A percentile compares a stretch with the other conserved stretches of the same genome.
These are phyloP conservation scores for Todiramphus chloris DNA, from an alignment of 2,113 vertebrate genomes.

Conservation along the genomic window DNA sequence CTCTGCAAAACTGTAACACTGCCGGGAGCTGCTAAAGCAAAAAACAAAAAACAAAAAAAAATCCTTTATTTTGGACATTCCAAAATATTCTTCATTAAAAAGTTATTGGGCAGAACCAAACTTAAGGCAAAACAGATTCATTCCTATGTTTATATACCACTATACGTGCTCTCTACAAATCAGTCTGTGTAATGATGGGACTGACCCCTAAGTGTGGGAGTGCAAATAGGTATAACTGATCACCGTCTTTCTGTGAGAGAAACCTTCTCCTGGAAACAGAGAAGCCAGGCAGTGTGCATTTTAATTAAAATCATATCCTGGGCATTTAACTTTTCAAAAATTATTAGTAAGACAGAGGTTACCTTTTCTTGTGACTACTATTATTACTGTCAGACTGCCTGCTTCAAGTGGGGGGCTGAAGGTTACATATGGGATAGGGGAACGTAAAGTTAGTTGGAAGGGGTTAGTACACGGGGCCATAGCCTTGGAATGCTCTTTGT, in stretches of 20 bases:
- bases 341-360: slow-evolving; percentile 76
- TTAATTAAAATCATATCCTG: slow-evolving; percentile 82
- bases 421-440: slow-evolving; percentile 80
- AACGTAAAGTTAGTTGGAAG: slow-evolving; percentile 61
- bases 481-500: slow-evolving; percentile 44
- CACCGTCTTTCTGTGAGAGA: slow-evolving; percentile 15
- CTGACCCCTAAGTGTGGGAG: neutral
- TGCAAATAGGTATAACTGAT: slow-evolving; percentile 1
- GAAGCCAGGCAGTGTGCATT: slow-evolving; percentile 68
- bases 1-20: neutral
- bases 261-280: slow-evolving; percentile 56
- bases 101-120: neutral
- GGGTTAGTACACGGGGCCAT: slow-evolving; percentile 14
- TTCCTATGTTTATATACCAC: neutral
- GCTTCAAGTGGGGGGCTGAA: slow-evolving; percentile 71
- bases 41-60: neutral
- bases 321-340: slow-evolving; percentile 83
- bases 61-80: neutral
- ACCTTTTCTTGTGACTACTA: slow-evolving; percentile 78
- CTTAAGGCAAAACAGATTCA: neutral
- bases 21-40: neutral
- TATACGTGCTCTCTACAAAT: neutral
- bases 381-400: slow-evolving; percentile 78
- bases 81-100: neutral
- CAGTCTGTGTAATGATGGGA: slow-evolving; percentile 11